Evolutionary conservation across 2,888 invertebrate species (phyloP).

Genomic region (Ophion ellenae): DNA sequence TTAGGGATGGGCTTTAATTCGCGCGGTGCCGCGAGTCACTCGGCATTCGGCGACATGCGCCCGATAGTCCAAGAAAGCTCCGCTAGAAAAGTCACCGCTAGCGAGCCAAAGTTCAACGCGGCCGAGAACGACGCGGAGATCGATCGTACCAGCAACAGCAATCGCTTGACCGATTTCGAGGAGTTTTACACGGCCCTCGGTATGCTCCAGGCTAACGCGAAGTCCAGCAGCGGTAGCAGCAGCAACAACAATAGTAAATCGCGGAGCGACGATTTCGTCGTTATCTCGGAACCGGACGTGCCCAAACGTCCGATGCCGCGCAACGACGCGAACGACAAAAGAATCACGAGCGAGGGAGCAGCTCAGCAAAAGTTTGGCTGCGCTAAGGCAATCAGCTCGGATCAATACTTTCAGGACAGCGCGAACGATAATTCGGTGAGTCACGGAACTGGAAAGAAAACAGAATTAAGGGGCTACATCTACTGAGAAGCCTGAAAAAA

Average conservation of each 20-base stretch:
- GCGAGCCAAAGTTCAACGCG: constrained; percentile 72
- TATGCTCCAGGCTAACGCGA: neutral
- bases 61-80: constrained; percentile 92
- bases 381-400: constrained; percentile 99
- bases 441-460: constrained; percentile 7
- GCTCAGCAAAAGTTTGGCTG: constrained; percentile 98
- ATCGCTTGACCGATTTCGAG: constrained; percentile 81
- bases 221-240: constrained; percentile 62
- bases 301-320: constrained; percentile 74
- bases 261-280: constrained; percentile 83
- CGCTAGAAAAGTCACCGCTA: constrained; percentile 79
- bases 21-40: constrained; percentile 91
- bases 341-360: constrained; percentile 86
- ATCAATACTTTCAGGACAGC: constrained; percentile 96
- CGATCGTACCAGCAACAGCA: constrained; percentile 65
- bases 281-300: constrained; percentile 80
- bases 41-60: constrained; percentile 95
- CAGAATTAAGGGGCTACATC: too few relatives aligned
- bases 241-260: constrained; percentile 73
- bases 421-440: constrained; percentile 85
- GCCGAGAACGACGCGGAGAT: constrained; percentile 74
- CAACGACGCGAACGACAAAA: constrained; percentile 70
- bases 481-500: too few relatives aligned
- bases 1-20: constrained; percentile 95
- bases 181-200: constrained; percentile 82